These are phyloP conservation scores for Leptocoma aspasia DNA, from an alignment of 2,113 vertebrate species.

Conservation along the genomic window DNA sequence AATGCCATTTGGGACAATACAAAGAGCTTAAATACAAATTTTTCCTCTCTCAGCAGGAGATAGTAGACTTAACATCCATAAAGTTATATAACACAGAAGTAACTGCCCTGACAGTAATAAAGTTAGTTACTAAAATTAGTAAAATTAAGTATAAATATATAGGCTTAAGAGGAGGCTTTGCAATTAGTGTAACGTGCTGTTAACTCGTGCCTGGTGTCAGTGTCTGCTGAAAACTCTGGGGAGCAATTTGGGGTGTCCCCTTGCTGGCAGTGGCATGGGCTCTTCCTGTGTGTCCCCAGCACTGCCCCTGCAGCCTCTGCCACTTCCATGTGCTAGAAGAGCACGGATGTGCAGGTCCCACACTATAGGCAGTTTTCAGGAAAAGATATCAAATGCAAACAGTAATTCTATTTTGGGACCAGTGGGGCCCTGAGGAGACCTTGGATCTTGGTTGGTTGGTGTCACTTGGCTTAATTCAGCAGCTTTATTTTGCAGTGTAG, in stretches of 20 bases:
- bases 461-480: not conserved
- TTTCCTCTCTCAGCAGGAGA: not conserved
- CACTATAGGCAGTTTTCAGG: not conserved
- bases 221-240: fast-evolving
- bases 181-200: fast-evolving
- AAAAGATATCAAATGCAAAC: not conserved
- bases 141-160: not conserved
- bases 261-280: not conserved
- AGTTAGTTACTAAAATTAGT: not conserved
- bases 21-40: not conserved
- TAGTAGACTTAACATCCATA: not conserved
- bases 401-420: not conserved
- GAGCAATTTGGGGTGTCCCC: fast-evolving
- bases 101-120: not conserved
- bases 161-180: not conserved
- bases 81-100: not conserved
- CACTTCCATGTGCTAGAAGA: not conserved
- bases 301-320: not conserved
- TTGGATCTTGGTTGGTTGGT: not conserved
- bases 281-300: not conserved
- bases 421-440: not conserved
- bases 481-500: not conserved
- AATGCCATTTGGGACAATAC: not conserved
- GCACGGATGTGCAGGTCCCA: not conserved
- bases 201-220: not conserved